A percentile compares a stretch with the other conserved stretches of the same genome.
These are phyloP conservation scores for Melangyna quadrimaculata DNA, from an alignment of 2,888 invertebrate genomes.

Conservation along the genomic window DNA sequence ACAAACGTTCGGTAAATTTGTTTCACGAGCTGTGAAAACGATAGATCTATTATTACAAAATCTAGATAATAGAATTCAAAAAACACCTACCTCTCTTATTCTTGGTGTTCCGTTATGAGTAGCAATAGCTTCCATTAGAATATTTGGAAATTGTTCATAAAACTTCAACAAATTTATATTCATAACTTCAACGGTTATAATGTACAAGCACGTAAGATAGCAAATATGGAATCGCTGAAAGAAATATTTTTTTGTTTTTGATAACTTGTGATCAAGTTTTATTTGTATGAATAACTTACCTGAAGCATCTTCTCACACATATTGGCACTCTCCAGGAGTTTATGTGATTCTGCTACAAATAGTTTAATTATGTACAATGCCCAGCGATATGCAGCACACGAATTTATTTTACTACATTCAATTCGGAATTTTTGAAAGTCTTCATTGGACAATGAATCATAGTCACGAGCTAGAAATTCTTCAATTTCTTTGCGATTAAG, in stretches of 20 bases:
- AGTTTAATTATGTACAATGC: constrained; percentile 77
- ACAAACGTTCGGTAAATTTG: constrained; percentile 56
- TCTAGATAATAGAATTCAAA: too few relatives aligned
- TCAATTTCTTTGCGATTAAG: constrained; percentile 75
- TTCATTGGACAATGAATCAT: constrained; percentile 25
- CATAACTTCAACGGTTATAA: constrained; percentile 75
- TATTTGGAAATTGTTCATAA: constrained; percentile 76
- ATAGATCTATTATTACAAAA: not conserved
- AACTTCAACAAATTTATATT: constrained; percentile 75
- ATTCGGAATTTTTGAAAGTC: constrained; percentile 42
- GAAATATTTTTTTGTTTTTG: too few relatives aligned
- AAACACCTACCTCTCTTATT: constrained; percentile 72
- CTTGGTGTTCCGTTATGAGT: constrained; percentile 69
- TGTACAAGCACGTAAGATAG: constrained; percentile 76
- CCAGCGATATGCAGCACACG: constrained; percentile 77
- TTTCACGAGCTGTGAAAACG: constrained; percentile 30
- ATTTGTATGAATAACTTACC: constrained; percentile 61
- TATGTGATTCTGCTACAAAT: constrained; percentile 77
- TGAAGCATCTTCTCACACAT: constrained; percentile 73
- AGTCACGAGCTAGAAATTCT: constrained; percentile 62
- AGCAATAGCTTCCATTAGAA: constrained; percentile 75
- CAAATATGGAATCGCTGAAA: constrained; percentile 75
- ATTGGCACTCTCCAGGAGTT: constrained; percentile 74
- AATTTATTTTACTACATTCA: constrained; percentile 69
- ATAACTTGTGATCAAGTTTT: not conserved